Percentiles rank a stretch among this genome's conserved stretches.
Conservation (phyloP, 37 sponge, comb jelly and placozoan genomes). For the Ephydatia muelleri region DNA sequence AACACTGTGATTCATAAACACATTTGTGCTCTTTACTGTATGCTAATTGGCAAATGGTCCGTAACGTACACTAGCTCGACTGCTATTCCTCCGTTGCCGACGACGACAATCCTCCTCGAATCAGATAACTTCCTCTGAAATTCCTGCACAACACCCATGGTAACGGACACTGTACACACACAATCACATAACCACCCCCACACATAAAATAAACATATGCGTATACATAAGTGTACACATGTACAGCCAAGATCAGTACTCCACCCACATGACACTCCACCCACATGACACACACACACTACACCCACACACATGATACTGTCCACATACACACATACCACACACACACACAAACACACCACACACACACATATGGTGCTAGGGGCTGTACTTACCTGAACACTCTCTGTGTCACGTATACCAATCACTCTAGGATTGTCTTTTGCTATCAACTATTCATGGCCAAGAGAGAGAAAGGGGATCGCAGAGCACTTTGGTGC, state of each 20-base stretch:
- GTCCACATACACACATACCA: not conserved
- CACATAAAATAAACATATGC: not conserved
- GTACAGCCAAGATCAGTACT: not conserved
- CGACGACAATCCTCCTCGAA: slow-evolving; percentile 78
- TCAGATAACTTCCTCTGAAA: slow-evolving; percentile 66
- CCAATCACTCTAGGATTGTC: slow-evolving; percentile 75
- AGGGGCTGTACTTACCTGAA: slow-evolving; percentile 44
- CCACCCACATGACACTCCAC: not conserved
- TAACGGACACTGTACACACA: not conserved
- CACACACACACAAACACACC: not conserved
- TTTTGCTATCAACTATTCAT: slow-evolving; percentile 35
- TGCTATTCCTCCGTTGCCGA: slow-evolving; percentile 99
- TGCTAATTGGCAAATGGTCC: too few species aligned
- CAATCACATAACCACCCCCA: too few species aligned
- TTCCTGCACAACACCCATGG: slow-evolving; percentile 36
- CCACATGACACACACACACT: too few species aligned
- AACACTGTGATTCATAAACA: too few species aligned
- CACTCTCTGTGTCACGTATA: slow-evolving; percentile 97
- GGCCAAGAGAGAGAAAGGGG: not conserved
- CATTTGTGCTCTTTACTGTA: too few species aligned
- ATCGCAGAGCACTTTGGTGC: not conserved
- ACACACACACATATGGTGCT: not conserved
- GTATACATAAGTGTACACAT: not conserved
- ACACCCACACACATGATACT: too few species aligned
- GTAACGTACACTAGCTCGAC: slow-evolving; percentile 90